Conservation (phyloP, 2,888 invertebrate species). For the Loripinus fragilis region DNA sequence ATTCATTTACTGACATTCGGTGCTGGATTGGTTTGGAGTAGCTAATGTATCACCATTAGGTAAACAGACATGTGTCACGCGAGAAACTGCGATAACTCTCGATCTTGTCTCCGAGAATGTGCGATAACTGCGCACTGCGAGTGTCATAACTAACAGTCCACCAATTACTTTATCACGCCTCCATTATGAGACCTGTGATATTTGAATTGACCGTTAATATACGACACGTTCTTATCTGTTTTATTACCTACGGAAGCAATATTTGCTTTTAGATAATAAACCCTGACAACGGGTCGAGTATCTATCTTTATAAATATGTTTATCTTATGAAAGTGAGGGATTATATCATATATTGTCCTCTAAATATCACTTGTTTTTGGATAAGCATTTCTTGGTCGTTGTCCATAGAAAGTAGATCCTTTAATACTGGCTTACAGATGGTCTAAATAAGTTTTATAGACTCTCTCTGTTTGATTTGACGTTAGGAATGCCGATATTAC, state of each 20-base stretch:
- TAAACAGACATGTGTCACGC: conserved; percentile 29
- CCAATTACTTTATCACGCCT: conserved; percentile 16
- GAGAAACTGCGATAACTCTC: conserved; percentile 54
- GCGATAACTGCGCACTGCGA: neutral
- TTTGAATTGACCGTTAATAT: conserved; percentile 20
- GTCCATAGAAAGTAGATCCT: no score
- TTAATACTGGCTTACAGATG: no score
- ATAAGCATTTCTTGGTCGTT: no score
- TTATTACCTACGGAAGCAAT: conserved; percentile 12
- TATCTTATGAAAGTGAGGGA: conserved; percentile 13
- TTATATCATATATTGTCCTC: neutral
- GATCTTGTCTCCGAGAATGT: conserved; percentile 6
- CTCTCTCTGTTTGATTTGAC: no score
- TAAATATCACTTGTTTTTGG: neutral
- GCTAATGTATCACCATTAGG: conserved; percentile 14
- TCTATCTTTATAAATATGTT: conserved; percentile 5
- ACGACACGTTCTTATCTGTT: conserved; percentile 8
- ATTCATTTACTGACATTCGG: conserved; percentile 16
- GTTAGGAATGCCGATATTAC: no score
- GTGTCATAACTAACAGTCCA: conserved; percentile 1
- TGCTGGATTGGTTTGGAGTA: neutral
- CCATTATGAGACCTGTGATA: conserved; percentile 10
- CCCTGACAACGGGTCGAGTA: neutral
- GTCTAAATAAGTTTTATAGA: no score
- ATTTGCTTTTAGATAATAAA: neutral